These are phyloP conservation scores for Capitulum mitella DNA, from an alignment of 2,888 invertebrate species.

Conservation along the genomic window DNA sequence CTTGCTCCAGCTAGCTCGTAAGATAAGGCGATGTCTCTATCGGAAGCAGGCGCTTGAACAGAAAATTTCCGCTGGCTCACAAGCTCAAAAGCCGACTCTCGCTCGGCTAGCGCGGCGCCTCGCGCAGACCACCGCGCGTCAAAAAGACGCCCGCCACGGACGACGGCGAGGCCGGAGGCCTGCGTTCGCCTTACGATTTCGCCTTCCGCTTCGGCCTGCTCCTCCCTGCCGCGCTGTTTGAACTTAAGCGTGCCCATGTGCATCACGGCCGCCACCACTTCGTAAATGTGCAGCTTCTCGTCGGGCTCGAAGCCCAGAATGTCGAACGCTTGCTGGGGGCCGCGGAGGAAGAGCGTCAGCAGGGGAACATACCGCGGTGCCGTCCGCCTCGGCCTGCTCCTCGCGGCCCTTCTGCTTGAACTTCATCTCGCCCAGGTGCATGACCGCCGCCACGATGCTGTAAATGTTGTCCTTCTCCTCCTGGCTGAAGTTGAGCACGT, in stretches of 20 bases:
- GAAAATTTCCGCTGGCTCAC: no score
- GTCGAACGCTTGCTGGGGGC: constrained; percentile 44
- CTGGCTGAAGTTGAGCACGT: constrained; percentile 51
- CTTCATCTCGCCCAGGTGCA: constrained; percentile 90
- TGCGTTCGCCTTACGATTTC: constrained; percentile 37
- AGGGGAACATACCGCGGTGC: constrained; percentile 38
- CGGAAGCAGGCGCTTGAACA: no score
- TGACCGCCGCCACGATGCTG: constrained; percentile 94
- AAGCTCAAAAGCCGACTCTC: no score
- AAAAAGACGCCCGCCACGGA: no score
- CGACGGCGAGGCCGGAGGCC: background rate
- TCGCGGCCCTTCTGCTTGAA: constrained; percentile 57
- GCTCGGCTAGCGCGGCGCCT: no score
- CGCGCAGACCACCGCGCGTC: no score
- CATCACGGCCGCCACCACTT: constrained; percentile 50
- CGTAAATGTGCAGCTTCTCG: constrained; percentile 50
- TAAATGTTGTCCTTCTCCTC: constrained; percentile 53
- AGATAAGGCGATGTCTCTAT: no score
- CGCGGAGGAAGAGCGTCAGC: background rate
- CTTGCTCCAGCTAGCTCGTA: no score
- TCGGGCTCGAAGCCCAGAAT: constrained; percentile 49
- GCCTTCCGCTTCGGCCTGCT: constrained; percentile 50
- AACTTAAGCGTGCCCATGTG: constrained; percentile 55
- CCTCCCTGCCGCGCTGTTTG: constrained; percentile 54
- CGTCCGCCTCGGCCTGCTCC: constrained; percentile 51